Percentiles rank a stretch among this genome's conserved stretches.
Conservation (phyloP, 2,888 invertebrate genomes). For the Tenthredo mesomela region DNA sequence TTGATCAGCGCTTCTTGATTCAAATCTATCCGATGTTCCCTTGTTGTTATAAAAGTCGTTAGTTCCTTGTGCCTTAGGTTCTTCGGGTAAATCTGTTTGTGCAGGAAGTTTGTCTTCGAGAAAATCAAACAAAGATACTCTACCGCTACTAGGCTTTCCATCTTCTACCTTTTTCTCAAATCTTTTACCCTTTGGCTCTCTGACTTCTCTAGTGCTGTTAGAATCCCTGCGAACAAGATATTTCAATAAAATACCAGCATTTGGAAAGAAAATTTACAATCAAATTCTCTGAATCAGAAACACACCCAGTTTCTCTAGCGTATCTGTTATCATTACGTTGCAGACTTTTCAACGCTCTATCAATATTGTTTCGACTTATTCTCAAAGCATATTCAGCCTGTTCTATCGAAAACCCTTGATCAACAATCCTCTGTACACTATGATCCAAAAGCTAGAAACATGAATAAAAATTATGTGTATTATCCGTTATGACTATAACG, state of each 20-base stretch:
- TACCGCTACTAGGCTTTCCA: slow-evolving; percentile 87
- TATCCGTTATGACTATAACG: slow-evolving; percentile 8
- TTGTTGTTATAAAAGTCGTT: slow-evolving; percentile 47
- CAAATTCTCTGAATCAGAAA: background rate
- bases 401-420: slow-evolving; percentile 88
- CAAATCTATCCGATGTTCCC: slow-evolving; percentile 65
- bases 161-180: slow-evolving; percentile 79
- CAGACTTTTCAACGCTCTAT: slow-evolving; percentile 84
- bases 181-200: slow-evolving; percentile 77
- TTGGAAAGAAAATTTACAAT: background rate
- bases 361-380: slow-evolving; percentile 86
- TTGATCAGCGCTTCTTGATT: slow-evolving; percentile 62
- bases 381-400: slow-evolving; percentile 88
- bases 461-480: background rate
- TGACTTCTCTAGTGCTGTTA: slow-evolving; percentile 75
- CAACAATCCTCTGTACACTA: slow-evolving; percentile 88
- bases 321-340: slow-evolving; percentile 78
- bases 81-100: slow-evolving; percentile 78
- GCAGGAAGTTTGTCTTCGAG: slow-evolving; percentile 88
- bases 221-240: slow-evolving; percentile 38
- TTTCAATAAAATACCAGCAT: background rate
- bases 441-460: slow-evolving; percentile 83
- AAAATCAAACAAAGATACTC: slow-evolving; percentile 90
- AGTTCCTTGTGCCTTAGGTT: slow-evolving; percentile 68
- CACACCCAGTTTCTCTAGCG: slow-evolving; percentile 63